A percentile compares a stretch with the other conserved stretches of the same genome.
Conservation (phyloP, 35 echinoderm and acorn worm genomes). For the Apostichopus japonicus region DNA sequence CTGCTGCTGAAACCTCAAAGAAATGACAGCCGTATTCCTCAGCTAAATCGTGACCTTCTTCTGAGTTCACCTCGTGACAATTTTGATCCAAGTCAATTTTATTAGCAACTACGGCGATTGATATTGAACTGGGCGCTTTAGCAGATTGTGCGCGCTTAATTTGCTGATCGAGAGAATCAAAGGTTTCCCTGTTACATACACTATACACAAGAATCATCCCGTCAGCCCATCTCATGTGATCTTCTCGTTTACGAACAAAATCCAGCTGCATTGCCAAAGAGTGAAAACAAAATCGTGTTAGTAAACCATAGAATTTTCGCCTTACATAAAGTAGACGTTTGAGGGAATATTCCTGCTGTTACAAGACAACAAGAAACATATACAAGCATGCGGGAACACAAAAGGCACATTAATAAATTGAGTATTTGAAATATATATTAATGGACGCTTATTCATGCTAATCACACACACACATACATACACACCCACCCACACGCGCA, state of each 20-base stretch:
- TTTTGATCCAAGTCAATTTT: slow-evolving; percentile 56
- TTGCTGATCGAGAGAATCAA: slow-evolving; percentile 70
- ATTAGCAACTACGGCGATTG: slow-evolving; percentile 69
- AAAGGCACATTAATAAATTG: no score
- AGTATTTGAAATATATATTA: no score
- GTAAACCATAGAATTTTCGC: no score
- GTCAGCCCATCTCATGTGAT: slow-evolving; percentile 82
- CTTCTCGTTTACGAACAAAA: slow-evolving; percentile 64
- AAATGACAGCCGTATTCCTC: slow-evolving; percentile 54
- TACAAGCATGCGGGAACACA: no score
- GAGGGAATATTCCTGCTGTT: no score
- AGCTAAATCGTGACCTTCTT: slow-evolving; percentile 43
- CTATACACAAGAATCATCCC: slow-evolving; percentile 87
- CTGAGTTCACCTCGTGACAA: slow-evolving; percentile 25
- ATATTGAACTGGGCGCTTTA: slow-evolving; percentile 78
- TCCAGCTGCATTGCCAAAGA: slow-evolving; percentile 56
- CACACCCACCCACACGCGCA: no score
- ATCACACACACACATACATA: no score
- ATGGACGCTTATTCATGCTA: no score
- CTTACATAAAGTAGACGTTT: no score
- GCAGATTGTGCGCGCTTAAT: slow-evolving; percentile 68
- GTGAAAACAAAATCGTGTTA: not conserved
- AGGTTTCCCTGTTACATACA: slow-evolving; percentile 80
- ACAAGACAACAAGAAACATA: no score
- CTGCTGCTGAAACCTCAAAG: slow-evolving; percentile 48